Evolutionary conservation across 2,797 vertebrate species (phyloP).

Genomic region (Lophius americanus): DNA sequence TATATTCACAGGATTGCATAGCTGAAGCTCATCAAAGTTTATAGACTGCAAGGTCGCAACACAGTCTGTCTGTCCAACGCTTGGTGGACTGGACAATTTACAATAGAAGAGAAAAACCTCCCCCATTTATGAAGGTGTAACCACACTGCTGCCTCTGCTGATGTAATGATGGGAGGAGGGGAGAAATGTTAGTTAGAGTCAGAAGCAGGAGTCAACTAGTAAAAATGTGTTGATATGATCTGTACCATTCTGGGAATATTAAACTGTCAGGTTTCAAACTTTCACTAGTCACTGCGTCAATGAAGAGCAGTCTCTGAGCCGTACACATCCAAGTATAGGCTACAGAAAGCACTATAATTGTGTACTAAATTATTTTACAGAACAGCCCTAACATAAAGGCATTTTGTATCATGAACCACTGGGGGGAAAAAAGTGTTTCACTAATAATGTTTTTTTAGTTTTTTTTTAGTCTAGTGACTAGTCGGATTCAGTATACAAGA

Average conservation of each 20-base stretch:
- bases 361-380: background rate
- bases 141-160: constrained; percentile 14
- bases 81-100: constrained; percentile 15
- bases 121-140: constrained; percentile 37
- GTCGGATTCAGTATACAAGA: constrained; percentile 49
- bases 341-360: background rate
- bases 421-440: constrained; percentile 30
- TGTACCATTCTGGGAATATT: too few species aligned
- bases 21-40: background rate
- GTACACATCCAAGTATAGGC: background rate
- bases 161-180: background rate
- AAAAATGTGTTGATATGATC: background rate
- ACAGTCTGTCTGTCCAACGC: background rate
- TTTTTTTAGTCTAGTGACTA: constrained; percentile 1
- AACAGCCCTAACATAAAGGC: background rate
- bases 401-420: background rate
- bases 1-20: background rate
- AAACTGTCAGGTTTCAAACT: too few species aligned
- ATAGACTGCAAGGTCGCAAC: background rate
- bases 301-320: too few species aligned
- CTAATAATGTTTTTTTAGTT: constrained; percentile 31
- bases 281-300: too few species aligned
- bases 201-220: constrained; percentile 2
- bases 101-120: constrained; percentile 16
- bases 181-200: too few species aligned